These are phyloP conservation scores for Gymnoscelis rufifasciata DNA, from an alignment of 2,888 invertebrate genomes.

Conservation along the genomic window DNA sequence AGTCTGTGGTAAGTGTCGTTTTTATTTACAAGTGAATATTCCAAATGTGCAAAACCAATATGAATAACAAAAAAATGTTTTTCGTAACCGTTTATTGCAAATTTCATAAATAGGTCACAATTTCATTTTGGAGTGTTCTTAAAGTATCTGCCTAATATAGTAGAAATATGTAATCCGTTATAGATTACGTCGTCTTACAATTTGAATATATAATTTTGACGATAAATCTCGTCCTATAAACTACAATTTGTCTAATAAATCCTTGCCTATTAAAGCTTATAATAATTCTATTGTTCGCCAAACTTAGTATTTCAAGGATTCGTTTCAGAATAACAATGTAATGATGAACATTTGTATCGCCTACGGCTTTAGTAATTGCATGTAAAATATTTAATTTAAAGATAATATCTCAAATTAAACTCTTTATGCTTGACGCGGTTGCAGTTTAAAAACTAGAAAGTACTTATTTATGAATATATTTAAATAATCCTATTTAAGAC, in stretches of 20 bases:
- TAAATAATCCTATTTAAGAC: no score
- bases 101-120: no score
- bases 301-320: no score
- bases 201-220: no score
- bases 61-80: no score
- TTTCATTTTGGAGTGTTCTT: no score
- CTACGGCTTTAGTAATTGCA: slow-evolving; percentile 20
- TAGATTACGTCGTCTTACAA: no score
- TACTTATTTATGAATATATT: slow-evolving; percentile 2
- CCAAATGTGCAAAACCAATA: no score
- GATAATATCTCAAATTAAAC: slow-evolving; percentile 12
- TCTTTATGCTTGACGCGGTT: slow-evolving; percentile 7
- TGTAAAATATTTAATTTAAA: slow-evolving; percentile 16
- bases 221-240: no score
- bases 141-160: no score
- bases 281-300: slow-evolving; percentile 11
- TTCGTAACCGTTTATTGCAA: no score
- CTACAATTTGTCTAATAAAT: slow-evolving; percentile 41
- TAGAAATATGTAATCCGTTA: no score
- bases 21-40: slow-evolving; percentile 13
- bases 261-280: slow-evolving; percentile 33
- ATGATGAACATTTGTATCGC: slow-evolving; percentile 20
- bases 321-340: slow-evolving; percentile 6
- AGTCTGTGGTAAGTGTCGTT: slow-evolving; percentile 69
- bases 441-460: slow-evolving; percentile 14